Percentiles rank a stretch among this genome's conserved stretches.
phyloP scores from a whole-genome alignment of 2,113 vertebrate genomes.

The Accipiter virgatus region DNA sequence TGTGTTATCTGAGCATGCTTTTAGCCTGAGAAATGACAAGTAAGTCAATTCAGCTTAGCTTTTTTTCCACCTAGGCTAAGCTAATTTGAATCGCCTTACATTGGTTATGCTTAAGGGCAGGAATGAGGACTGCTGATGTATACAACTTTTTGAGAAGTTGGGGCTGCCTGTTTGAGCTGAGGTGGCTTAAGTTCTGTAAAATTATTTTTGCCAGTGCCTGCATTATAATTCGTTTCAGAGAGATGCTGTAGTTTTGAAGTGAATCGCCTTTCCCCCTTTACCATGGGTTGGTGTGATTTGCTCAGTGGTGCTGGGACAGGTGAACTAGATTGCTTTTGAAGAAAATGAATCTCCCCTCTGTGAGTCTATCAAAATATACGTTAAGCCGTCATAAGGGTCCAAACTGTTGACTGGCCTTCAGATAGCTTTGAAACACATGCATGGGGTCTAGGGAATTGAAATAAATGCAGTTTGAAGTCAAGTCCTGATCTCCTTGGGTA shows the following conservation, averaged over 20 bases:
- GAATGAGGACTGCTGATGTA: neutral
- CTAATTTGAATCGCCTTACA: neutral
- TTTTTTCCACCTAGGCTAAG: neutral
- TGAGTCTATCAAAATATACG: neutral
- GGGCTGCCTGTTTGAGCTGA: neutral
- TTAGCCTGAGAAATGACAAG: neutral
- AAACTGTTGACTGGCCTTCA: neutral
- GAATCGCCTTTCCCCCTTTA: neutral
- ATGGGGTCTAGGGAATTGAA: neutral
- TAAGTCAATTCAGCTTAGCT: neutral
- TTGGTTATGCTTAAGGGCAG: neutral
- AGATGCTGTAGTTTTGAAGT: neutral
- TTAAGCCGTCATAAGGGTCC: neutral
- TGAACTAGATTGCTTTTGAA: neutral
- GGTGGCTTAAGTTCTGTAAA: neutral
- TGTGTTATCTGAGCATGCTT: neutral
- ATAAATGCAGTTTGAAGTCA: neutral
- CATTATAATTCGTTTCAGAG: neutral
- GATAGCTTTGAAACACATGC: neutral
- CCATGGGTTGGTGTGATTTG: rapidly evolving
- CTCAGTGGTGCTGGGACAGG: neutral
- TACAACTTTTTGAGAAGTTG: neutral
- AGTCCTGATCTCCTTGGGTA: neutral
- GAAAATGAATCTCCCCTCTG: neutral
- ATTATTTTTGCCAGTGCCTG: neutral